Evolutionary conservation across 2,797 vertebrate species (phyloP), one percentile per base, ranked within the genome.

Genomic region (Pitangus sulphuratus): DNA sequence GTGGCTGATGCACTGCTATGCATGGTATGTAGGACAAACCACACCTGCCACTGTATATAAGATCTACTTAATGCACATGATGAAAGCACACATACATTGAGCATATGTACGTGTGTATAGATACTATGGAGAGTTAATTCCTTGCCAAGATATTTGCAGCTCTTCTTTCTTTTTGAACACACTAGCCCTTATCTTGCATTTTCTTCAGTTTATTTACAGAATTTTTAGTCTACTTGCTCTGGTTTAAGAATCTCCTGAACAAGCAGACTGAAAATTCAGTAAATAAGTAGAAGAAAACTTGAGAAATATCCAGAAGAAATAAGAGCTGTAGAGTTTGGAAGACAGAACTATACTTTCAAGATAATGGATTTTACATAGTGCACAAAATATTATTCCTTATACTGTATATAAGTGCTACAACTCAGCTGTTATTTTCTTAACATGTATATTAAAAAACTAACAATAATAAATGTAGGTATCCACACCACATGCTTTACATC

Each of bases 201-300:
- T 95, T 94, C 47, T 89, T 89, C 83, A 20, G 42, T 84, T 85
- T 96, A 84, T 97, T 96, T 96, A 79, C 84, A 61, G 95, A 88
- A 62, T 60, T 96, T 96, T 94, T 62, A 80, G 83, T 57, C 80
- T 91, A 83, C 87, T 82, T 94, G 45, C 84, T 87, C 80, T 87
- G 87, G 83, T 78, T 97, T 92, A 93, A 96, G 69, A 96, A 95
- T 95, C 87, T 96, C 93, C 95, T 96, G 94, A 96, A 93, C 77
- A 96, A 97, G 95, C 96, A 94, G 56, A 75, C 75, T 94, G 71
- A 92, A 94, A 96, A 95, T 92, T 78, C 90, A 84, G 83, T 96
- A 96, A 97, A 95, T 89, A 96, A 95, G 66, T 45, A 81, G 72
- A 90, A 93, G 77, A 95, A 96, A 94, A 88, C 61, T 86, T 65